Evolutionary conservation across 2,888 invertebrate genomes (phyloP), one percentile per base, ranked within the genome.

Genomic region (Drosophila differens): DNA sequence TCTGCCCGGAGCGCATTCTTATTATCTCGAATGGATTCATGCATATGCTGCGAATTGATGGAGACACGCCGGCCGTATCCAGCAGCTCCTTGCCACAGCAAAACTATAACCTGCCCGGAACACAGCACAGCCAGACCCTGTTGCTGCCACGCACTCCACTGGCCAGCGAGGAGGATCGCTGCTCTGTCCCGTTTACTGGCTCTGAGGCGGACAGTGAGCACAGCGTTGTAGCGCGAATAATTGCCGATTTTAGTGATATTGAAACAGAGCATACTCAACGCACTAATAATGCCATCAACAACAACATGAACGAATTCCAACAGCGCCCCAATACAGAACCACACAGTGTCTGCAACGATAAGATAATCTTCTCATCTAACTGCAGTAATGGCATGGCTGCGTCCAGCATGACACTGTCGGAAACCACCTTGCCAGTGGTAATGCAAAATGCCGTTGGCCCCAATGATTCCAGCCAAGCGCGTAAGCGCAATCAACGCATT

Each of bases 21-120:
- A 95, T 98, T 61, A 97, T 97, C 92, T 97, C 97, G 3, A 97
- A 97, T 74, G 96, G 96, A 90, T 97, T 96, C 93, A 95, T 98
- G 82, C 97, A 98, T 88, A 96, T 97, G 90, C 94, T 98, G 41
- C 94, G 94, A 80, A 94, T 96, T 37, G 95, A 96, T 79, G 93
- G 95, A 82, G 95, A 95, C 76, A 85, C 83, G 69, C 80, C 86
- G 52, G 80, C 74, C 64, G 74, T 75, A 67, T 70, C 77, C 63
- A 58, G 47, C 65, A 60, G 51, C 55, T 72, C 61, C 41, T 67
- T 69, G 61, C 71, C 68, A 28, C 83, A 79, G 33, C 85, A 76
- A 47, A 74, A 41, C 60, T 73, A 72, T 52, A 64, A 52, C 54
- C 76, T 75, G 41, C 79, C 81, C 30, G 61, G 66, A 54, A 73